Base-by-base conservation (phyloP, 2,888 invertebrate species). In the Callosobruchus maculatus region DNA sequence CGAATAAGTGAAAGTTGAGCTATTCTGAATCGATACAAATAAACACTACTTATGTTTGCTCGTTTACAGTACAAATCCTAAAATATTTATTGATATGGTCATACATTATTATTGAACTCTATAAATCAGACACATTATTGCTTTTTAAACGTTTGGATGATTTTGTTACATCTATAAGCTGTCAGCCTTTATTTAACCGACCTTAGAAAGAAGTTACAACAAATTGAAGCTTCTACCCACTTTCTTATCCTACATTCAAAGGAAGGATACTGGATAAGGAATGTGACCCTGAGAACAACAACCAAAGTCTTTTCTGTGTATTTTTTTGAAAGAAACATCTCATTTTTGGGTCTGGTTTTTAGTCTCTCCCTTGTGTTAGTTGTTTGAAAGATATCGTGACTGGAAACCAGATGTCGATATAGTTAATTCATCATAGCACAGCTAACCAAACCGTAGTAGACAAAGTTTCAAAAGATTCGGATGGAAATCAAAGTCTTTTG, bases 271-370 rank as follows among this genome's bases (percentile, higher is more conserved):
- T 76, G 75, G 77, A 78, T 74, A 76, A n/a, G 75, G 76, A 77
- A 76, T 75, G 81, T 83, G 85, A 84, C 84, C 84, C 84, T 84
- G 83, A 82, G 83, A 83, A 80, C 75, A 82, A 80, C 79, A 80
- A 82, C 81, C 77, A 76, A 78, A 80, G 72, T 73, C 76, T 74
- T 76, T 76, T 21, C 18, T 66, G 21, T 77, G 22, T 76, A 74
- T 78, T 74, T 77, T 77, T 77, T 74, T 74, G 78, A 80, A 80
- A 80, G 79, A 74, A 71, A 73, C 68, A 73, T 74, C 71, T 72
- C 76, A 73, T 74, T 70, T 49, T 71, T 73, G 74, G 74, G 74
- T 75, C 74, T 72, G 74, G 74, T 78, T 76, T 75, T 75, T 75
- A 49, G 49, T 77, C 77, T 77, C 76, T 74, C 76, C 75, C 75